These are phyloP conservation scores for Apus apus DNA, from an alignment of 2,113 vertebrate genomes.

Conservation along the genomic window DNA sequence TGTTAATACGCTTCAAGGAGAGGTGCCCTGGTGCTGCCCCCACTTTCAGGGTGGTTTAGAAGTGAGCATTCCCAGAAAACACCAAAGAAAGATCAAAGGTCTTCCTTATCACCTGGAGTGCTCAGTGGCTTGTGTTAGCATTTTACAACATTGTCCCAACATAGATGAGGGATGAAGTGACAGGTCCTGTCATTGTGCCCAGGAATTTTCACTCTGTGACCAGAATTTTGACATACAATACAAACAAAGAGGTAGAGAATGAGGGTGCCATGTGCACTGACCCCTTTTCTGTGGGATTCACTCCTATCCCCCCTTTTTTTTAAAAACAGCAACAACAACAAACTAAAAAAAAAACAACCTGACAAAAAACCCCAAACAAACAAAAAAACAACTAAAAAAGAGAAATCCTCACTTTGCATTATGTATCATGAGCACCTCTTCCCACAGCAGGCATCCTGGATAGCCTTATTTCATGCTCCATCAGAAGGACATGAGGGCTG, in stretches of 20 bases:
- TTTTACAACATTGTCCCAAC: background rate
- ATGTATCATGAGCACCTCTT: background rate
- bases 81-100: background rate
- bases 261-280: background rate
- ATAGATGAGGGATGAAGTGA: background rate
- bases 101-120: conserved; percentile 2
- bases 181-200: background rate
- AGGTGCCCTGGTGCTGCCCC: background rate
- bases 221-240: background rate
- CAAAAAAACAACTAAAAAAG: background rate
- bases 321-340: too few relatives aligned
- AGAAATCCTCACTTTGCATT: background rate
- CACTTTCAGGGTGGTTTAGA: background rate
- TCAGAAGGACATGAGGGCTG: fast-evolving
- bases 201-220: conserved; percentile 13
- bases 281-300: background rate
- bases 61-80: background rate
- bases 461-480: background rate
- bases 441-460: background rate
- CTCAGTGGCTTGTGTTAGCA: background rate
- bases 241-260: background rate
- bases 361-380: too few relatives aligned
- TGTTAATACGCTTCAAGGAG: background rate
- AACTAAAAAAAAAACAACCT: background rate
- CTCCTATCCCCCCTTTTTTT: fast-evolving